Evolutionary conservation across 2,797 vertebrate species (phyloP).

Genomic region (Steatocranus sp.): DNA sequence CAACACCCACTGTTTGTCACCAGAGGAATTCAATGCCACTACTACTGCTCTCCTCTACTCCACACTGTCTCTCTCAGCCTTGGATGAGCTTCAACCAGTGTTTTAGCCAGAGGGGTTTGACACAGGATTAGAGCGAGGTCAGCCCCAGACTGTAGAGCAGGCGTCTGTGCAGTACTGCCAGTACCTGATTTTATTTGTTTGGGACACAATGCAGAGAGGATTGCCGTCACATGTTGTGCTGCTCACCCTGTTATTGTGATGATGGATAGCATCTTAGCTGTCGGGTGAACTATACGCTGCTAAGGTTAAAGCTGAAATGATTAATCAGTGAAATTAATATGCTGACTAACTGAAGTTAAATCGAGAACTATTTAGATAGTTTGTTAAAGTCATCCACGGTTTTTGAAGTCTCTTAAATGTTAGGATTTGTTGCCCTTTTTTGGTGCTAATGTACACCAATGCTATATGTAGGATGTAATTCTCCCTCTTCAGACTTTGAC

Average conservation of each 20-base stretch:
- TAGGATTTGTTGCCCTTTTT: not conserved
- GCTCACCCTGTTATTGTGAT: not conserved
- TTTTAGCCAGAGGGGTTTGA: constrained; percentile 46
- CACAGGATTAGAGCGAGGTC: constrained; percentile 47
- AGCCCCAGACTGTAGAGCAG: constrained; percentile 16
- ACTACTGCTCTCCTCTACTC: constrained; percentile 29
- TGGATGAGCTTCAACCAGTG: constrained; percentile 46
- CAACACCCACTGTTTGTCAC: constrained; percentile 53
- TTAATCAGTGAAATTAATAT: not conserved
- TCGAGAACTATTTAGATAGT: not conserved
- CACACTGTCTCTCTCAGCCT: constrained; percentile 22
- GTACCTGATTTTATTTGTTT: constrained; percentile 26
- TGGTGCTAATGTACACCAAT: not conserved
- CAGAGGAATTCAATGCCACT: constrained; percentile 52
- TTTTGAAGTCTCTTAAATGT: not conserved
- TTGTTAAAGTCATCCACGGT: not conserved
- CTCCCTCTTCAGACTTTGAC: not conserved
- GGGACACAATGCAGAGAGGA: not conserved
- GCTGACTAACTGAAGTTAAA: not conserved
- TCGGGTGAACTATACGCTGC: not conserved
- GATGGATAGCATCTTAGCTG: not conserved
- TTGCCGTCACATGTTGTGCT: not conserved
- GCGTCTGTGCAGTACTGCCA: constrained; percentile 39
- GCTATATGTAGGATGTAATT: not conserved
- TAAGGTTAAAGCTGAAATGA: not conserved